Evolutionary conservation across 2,113 vertebrate species (phyloP), one percentile per base, ranked within the genome.

Genomic region (Cervus canadensis): DNA sequence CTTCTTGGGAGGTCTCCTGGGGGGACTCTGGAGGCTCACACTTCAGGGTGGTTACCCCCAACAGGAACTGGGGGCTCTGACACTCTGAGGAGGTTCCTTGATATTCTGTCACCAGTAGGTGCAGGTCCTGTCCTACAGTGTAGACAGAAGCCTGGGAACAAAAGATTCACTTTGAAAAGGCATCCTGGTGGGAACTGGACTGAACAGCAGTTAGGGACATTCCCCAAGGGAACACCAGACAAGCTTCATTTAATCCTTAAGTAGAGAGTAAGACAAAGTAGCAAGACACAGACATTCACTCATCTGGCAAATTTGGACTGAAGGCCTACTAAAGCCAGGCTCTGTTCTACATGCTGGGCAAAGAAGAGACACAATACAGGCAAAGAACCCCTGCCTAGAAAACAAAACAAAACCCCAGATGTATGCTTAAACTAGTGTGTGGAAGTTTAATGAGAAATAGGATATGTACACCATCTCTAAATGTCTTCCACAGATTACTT

Each of bases 101-200:
- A 89, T 54, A 89, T 14, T 95, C 91, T 45, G 71, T 81, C 74
- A 92, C 85, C 28, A 84, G 16, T 10, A 60, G 62, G 85, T 28
- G 30, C 84, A 64, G 25, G 33, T 84, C 60, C 48, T 87, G 97
- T 78, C 56, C 96, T 71, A 62, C 78, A 95, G 36, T 40, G 67
- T 9, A 96, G 87, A 95, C 30, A 78, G 89, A 86, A 2, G 54
- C 89, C 94, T 95, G 43, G 25, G 30, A 45, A 95, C 67, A 91
- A 97, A 91, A 93, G 82, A 83, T 81, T 67, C 14, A 79, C 78
- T 17, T 71, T 93, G 78, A 88, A 89, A 96, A 93, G n/a, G 45
- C 2, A 14, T 48, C 56, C 25, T 33, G 64, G n/a, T 19, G 17
- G 81, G 81, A 96, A 50, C 5, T 36, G 30, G 56, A 71, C 33